Conservation (phyloP, 2,888 invertebrate species). For the Polydrusus cervinus region DNA sequence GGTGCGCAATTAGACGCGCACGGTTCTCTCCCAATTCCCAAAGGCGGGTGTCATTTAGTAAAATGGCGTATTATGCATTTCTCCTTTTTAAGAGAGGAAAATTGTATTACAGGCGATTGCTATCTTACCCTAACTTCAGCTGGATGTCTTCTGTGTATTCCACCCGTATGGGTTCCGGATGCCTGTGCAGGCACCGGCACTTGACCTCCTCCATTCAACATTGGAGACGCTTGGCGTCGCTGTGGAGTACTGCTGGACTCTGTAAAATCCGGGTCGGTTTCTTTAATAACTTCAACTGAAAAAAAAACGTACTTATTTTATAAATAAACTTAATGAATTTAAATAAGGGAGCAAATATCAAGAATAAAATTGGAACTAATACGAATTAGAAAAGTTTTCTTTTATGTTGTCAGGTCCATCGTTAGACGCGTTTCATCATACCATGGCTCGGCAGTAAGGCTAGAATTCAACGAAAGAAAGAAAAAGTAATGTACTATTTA, state of each 20-base stretch:
- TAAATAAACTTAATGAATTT: not conserved
- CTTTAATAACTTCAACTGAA: slow-evolving; percentile 81
- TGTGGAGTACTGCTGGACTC: slow-evolving; percentile 57
- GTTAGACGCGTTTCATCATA: too few species aligned
- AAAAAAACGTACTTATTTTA: slow-evolving; percentile 47
- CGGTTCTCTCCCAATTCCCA: too few species aligned
- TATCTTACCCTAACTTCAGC: slow-evolving; percentile 76
- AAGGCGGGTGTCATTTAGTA: too few species aligned
- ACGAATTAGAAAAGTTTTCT: too few species aligned
- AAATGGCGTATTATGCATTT: too few species aligned
- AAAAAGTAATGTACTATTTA: too few species aligned
- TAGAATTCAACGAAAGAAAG: too few species aligned
- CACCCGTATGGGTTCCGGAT: slow-evolving; percentile 39
- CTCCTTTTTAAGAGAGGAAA: too few species aligned
- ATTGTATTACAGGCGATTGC: too few species aligned
- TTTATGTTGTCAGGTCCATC: too few species aligned
- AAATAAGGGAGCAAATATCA: not conserved
- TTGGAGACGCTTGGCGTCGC: slow-evolving; percentile 51
- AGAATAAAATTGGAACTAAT: not conserved
- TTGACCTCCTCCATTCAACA: slow-evolving; percentile 67
- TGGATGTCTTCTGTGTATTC: slow-evolving; percentile 26
- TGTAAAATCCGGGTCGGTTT: slow-evolving; percentile 76
- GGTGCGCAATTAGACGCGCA: too few species aligned
- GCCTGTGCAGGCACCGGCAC: slow-evolving; percentile 54
- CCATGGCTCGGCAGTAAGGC: too few species aligned